Percentiles rank a stretch among this genome's conserved stretches.
Conservation (phyloP, 2,888 invertebrate species). For the Amblyjoppa fuscipennis region DNA sequence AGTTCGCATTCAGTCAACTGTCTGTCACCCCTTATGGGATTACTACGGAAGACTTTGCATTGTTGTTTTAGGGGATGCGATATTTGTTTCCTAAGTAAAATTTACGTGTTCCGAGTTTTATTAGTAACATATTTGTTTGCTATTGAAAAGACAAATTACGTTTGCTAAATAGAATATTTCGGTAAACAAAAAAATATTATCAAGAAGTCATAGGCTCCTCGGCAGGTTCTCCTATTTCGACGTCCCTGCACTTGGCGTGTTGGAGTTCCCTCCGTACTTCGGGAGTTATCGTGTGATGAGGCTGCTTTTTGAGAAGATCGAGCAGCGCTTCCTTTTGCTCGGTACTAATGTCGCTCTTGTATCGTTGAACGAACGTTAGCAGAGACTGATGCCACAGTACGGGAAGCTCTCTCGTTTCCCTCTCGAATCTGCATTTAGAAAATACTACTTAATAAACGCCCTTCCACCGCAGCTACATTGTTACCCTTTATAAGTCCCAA, state of each 20-base stretch:
- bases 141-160: slow-evolving; percentile 23
- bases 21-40: too few species aligned
- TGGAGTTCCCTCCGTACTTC: slow-evolving; percentile 96
- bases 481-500: background rate
- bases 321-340: slow-evolving; percentile 96
- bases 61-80: background rate
- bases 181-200: slow-evolving; percentile 48
- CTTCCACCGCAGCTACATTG: background rate
- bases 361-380: slow-evolving; percentile 96
- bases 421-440: slow-evolving; percentile 90
- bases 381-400: slow-evolving; percentile 99
- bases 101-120: background rate
- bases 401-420: slow-evolving; percentile 93
- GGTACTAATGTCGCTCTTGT: slow-evolving; percentile 96
- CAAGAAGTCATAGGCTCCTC: slow-evolving; percentile 75
- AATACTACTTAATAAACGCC: slow-evolving; percentile 17
- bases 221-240: slow-evolving; percentile 86
- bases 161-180: background rate
- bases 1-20: too few species aligned
- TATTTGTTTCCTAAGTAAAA: background rate
- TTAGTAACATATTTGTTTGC: slow-evolving; percentile 46
- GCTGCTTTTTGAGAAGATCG: slow-evolving; percentile 91
- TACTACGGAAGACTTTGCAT: too few species aligned
- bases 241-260: slow-evolving; percentile 92
- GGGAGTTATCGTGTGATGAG: slow-evolving; percentile 90